Evolutionary conservation across 2,113 vertebrate species (phyloP).

Genomic region (Ellobius talpinus): DNA sequence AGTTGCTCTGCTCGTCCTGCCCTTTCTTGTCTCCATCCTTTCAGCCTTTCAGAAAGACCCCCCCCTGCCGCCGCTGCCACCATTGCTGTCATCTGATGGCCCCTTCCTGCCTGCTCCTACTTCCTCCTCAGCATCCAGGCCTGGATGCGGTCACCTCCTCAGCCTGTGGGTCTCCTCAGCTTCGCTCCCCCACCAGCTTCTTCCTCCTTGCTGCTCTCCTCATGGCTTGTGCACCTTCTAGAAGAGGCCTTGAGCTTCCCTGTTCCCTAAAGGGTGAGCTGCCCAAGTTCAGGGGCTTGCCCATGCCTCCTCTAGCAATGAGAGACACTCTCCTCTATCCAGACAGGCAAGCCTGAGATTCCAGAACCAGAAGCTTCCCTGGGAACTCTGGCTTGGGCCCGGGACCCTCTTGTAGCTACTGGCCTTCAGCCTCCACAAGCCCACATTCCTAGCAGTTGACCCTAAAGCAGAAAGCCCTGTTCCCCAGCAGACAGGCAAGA

Average conservation of each 20-base stretch:
- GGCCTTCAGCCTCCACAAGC: not conserved
- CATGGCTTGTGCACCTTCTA: not conserved
- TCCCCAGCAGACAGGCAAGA: not conserved
- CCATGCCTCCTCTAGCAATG: not conserved
- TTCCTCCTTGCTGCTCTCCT: not conserved
- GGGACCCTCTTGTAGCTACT: not conserved
- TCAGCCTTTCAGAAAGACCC: no score
- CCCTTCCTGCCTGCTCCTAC: no score
- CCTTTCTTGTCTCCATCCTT: not conserved
- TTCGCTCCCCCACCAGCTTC: no score
- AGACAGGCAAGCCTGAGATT: not conserved
- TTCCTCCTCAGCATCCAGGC: not conserved
- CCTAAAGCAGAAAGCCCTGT: not conserved
- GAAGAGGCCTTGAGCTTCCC: not conserved
- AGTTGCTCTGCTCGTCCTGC: not conserved
- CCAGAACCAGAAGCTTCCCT: not conserved
- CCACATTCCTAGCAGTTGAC: not conserved
- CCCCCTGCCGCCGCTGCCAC: no score
- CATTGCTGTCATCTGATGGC: not conserved
- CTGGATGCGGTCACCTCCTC: not conserved
- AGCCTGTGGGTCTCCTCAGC: not conserved
- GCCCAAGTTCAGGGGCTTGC: not conserved
- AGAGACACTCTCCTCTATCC: not conserved
- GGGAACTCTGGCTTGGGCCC: not conserved
- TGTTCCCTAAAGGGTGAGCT: not conserved